Conservation (phyloP, 2,888 invertebrate species). For the Drosophila paramelanica region DNA sequence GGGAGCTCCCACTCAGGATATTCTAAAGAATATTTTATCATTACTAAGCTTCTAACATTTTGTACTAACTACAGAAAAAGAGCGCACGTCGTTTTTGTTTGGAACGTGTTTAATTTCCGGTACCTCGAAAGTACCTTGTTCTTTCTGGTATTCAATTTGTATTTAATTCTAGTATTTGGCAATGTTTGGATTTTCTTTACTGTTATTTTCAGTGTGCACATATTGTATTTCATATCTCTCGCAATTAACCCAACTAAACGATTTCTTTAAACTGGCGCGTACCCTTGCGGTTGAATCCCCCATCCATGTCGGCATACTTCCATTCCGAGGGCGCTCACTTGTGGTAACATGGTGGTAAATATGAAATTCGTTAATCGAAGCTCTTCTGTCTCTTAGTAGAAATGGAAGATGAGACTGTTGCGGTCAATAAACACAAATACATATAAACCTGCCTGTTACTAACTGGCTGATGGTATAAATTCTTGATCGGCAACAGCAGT, state of each 20-base stretch:
- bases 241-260: background rate
- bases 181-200: background rate
- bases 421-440: background rate
- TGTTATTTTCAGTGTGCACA: background rate
- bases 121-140: too few relatives aligned
- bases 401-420: background rate
- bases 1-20: too few relatives aligned
- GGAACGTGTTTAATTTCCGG: too few relatives aligned
- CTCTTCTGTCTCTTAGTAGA: too few relatives aligned
- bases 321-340: background rate
- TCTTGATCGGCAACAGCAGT: background rate
- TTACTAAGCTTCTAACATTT: too few relatives aligned
- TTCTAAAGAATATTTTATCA: too few relatives aligned
- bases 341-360: background rate
- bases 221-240: background rate
- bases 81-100: too few relatives aligned
- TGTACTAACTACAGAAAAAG: too few relatives aligned
- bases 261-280: background rate
- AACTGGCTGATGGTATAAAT: background rate
- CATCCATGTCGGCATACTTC: background rate
- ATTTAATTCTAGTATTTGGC: too few relatives aligned
- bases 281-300: background rate
- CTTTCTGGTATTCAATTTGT: too few relatives aligned
- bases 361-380: too few relatives aligned
- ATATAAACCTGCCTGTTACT: too few relatives aligned